phyloP scores from a whole-genome alignment of 2,113 vertebrate species.

The Passer montanus region DNA sequence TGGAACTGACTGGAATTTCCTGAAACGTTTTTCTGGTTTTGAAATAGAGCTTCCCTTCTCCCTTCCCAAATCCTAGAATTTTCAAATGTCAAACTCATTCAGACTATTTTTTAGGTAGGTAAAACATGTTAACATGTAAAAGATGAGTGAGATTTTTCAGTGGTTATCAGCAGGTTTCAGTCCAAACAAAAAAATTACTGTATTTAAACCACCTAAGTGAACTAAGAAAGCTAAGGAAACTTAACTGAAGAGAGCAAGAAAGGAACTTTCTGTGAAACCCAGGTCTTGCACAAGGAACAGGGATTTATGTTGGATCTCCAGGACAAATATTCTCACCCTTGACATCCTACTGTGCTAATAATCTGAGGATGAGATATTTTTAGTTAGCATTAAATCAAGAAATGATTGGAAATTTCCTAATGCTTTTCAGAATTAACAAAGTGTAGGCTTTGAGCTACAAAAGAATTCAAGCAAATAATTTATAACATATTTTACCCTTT shows the following conservation, averaged over 20 bases:
- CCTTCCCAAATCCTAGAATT: neutral
- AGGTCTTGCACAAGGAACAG: neutral
- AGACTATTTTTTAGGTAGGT: neutral
- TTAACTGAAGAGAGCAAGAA: neutral
- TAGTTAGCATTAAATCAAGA: slow-evolving; percentile 8
- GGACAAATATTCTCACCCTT: neutral
- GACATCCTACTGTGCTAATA: neutral
- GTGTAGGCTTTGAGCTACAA: neutral
- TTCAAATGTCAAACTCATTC: neutral
- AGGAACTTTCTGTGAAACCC: neutral
- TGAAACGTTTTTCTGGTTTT: slow-evolving; percentile 30
- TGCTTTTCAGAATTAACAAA: neutral
- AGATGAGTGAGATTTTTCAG: neutral
- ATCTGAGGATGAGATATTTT: neutral
- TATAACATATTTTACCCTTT: neutral
- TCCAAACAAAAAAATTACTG: neutral
- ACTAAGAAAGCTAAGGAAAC: neutral
- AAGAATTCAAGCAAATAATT: neutral
- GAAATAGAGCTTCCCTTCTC: slow-evolving; percentile 6
- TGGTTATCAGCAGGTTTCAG: neutral
- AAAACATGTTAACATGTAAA: neutral
- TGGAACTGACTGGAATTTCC: slow-evolving; percentile 25
- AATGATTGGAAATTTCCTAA: neutral
- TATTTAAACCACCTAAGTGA: neutral
- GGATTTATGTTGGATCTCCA: neutral